phyloP scores from a whole-genome alignment of 64 coral and sea anemone species.

The Montipora sp. region DNA sequence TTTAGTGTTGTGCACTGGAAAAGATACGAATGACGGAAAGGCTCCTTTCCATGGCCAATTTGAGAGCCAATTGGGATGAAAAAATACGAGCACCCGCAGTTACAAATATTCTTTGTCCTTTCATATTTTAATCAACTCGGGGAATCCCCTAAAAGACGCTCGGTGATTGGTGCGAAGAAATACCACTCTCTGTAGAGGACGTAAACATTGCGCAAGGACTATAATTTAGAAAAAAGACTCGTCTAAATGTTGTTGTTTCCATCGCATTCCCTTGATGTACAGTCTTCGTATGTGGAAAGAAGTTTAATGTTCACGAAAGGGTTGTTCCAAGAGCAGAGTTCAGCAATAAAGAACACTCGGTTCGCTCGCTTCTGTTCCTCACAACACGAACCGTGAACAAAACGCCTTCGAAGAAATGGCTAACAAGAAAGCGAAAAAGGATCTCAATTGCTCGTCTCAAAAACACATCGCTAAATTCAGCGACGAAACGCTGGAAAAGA shows the following conservation, averaged over 20 bases:
- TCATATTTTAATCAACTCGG: neutral
- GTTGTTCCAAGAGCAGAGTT: neutral
- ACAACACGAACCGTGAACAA: neutral
- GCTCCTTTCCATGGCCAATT: too few relatives aligned
- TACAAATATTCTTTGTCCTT: too few relatives aligned
- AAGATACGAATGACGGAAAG: too few relatives aligned
- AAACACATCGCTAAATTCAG: neutral
- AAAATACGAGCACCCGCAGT: too few relatives aligned
- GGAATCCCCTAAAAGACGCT: neutral
- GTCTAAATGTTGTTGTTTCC: neutral
- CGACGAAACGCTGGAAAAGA: slow-evolving; percentile 26
- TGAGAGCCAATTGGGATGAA: too few relatives aligned
- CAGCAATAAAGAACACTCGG: neutral
- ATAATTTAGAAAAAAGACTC: neutral
- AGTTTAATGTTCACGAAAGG: neutral
- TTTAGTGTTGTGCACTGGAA: too few relatives aligned
- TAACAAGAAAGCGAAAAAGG: neutral
- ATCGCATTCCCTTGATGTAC: neutral
- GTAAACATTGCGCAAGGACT: neutral
- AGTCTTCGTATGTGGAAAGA: neutral
- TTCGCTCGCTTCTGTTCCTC: neutral
- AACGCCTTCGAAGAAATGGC: neutral
- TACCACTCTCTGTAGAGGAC: neutral
- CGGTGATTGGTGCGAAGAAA: too few relatives aligned
- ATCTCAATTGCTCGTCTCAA: neutral